phyloP scores from a whole-genome alignment of 2,888 invertebrate genomes.

The Temnothorax rugatulus region DNA sequence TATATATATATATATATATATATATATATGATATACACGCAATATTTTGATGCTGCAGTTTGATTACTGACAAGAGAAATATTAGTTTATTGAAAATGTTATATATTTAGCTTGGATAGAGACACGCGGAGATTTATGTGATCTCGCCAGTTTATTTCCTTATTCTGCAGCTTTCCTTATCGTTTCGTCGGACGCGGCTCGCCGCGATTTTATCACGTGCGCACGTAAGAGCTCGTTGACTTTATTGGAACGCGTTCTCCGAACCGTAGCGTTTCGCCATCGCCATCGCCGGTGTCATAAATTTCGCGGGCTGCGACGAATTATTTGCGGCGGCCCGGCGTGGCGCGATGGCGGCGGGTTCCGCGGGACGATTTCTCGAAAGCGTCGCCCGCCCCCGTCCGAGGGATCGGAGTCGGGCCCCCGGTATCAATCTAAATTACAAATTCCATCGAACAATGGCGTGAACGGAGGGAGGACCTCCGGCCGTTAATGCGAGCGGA shows the following conservation, averaged over 20 bases:
- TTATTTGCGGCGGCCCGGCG: conserved; percentile 15
- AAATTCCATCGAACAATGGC: conserved; percentile 85
- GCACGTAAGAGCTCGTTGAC: conserved; percentile 46
- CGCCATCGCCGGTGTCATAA: conserved; percentile 32
- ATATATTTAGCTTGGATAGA: neutral
- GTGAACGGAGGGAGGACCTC: conserved; percentile 60
- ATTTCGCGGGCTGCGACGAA: conserved; percentile 50
- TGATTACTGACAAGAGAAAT: neutral
- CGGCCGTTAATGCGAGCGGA: conserved; percentile 68
- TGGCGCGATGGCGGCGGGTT: conserved; percentile 37
- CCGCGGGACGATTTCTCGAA: conserved; percentile 53
- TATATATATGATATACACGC: too few species aligned
- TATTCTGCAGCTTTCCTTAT: neutral
- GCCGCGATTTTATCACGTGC: conserved; percentile 34
- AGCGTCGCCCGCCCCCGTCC: conserved; percentile 33
- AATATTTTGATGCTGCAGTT: neutral
- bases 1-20: too few species aligned
- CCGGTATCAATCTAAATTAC: conserved; percentile 86
- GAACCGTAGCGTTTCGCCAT: conserved; percentile 48
- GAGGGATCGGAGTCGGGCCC: conserved; percentile 68
- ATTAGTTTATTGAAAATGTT: neutral
- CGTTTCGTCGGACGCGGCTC: neutral
- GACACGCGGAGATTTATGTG: neutral
- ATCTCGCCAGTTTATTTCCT: neutral
- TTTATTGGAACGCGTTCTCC: conserved; percentile 53